Base-by-base conservation (phyloP, 2,888 invertebrate species). In the Tenthredo notha region DNA sequence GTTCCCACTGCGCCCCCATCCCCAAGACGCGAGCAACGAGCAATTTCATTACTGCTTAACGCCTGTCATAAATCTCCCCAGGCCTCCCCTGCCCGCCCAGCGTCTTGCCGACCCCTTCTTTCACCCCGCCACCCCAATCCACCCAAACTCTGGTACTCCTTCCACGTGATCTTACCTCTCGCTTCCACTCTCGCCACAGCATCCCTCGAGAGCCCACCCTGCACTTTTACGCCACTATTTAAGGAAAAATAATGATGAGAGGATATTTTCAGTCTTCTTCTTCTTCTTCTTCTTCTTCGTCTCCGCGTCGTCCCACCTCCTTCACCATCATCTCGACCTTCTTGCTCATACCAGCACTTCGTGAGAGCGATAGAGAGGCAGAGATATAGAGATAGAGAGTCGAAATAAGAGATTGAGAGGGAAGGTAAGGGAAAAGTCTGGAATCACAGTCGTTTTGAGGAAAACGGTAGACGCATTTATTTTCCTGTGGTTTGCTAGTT, bases 11-110 rank as follows among this genome's bases (percentile, higher is more conserved):
- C 88, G 86, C 87, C 86, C 88, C 88, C 89, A 89, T 90, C 88
- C 90, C 88, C 88, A 89, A 91, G 92, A 91, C 92, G 92, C 92
- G 92, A 92, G 92, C 92, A 93, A 92, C 93, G 93, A 93, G 94
- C 94, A 94, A 94, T 94, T 94, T 94, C 94, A 94, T 94, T 94
- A 94, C 94, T 93, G 93, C 93, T 94, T 93, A 94, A 94, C 94
- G 93, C 93, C 93, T 92, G 92, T 93, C 93, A 94, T 94, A 94
- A 94, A 94, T 94, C 94, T 93, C 91, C 91, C 89, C 90, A 91
- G 88, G 88, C 90, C 88, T 90, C 90, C 91, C 87, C 87, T 86
- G 86, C 78, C 85, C 82, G 18, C 78, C 61, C 84, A 47, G 7
- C 67, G 65, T 77, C 77, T 87, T 82, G 80, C 86, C 86, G 87